These are phyloP conservation scores for Sebastes wilsoni DNA, from an alignment of 2,797 vertebrate genomes.

Conservation along the genomic window DNA sequence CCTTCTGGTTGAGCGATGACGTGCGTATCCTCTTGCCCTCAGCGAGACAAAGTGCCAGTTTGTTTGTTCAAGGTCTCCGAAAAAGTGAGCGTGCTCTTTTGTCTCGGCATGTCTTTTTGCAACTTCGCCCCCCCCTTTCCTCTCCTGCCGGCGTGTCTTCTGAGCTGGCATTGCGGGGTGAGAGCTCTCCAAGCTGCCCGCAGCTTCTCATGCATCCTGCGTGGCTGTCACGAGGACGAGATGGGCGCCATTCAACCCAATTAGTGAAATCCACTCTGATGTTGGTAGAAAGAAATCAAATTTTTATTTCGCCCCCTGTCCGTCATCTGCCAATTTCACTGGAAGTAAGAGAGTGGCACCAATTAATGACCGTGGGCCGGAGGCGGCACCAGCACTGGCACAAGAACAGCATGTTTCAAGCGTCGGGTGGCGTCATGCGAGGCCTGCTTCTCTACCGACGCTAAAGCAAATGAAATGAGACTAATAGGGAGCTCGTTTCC, in stretches of 20 bases:
- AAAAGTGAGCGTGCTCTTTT: conserved; percentile 65
- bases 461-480: conserved; percentile 95
- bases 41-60: conserved; percentile 61
- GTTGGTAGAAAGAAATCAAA: conserved; percentile 79
- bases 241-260: conserved; percentile 82
- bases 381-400: conserved; percentile 82
- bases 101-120: conserved; percentile 63
- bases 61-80: conserved; percentile 71
- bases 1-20: conserved; percentile 38
- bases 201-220: conserved; percentile 76
- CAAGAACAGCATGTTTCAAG: conserved; percentile 88
- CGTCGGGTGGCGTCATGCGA: conserved; percentile 92
- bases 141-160: conserved; percentile 64
- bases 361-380: conserved; percentile 90
- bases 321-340: conserved; percentile 90
- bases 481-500: conserved; percentile 92
- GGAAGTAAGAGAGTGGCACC: conserved; percentile 90
- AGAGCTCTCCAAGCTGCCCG: conserved; percentile 78
- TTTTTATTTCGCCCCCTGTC: conserved; percentile 83
- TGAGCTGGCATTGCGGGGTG: conserved; percentile 74
- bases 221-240: conserved; percentile 78
- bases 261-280: conserved; percentile 86
- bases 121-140: conserved; percentile 33
- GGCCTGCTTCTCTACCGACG: conserved; percentile 84
- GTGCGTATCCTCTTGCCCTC: conserved; percentile 47